phyloP scores from a whole-genome alignment of 2,888 invertebrate genomes.

The Hyles lineata region DNA sequence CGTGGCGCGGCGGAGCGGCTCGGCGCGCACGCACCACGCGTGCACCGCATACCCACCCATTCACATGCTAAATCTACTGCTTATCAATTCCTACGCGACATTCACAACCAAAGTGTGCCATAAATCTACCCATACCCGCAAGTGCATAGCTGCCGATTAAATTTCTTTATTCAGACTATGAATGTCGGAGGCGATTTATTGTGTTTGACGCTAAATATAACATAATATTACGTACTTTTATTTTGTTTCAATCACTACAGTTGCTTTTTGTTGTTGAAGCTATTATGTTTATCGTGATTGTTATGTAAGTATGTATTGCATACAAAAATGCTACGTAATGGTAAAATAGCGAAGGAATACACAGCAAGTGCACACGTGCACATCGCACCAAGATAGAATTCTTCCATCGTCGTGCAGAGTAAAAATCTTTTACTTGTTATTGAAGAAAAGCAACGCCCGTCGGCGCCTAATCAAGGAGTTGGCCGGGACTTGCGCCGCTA shows the following conservation, averaged over 20 bases:
- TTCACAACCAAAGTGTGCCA: conserved; percentile 54
- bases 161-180: conserved; percentile 49
- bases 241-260: no score
- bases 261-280: no score
- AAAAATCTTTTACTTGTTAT: conserved; percentile 80
- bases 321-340: not conserved
- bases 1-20: conserved; percentile 31
- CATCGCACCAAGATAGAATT: conserved; percentile 29
- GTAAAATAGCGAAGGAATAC: not conserved
- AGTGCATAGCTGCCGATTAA: conserved; percentile 44
- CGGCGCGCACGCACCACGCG: conserved; percentile 74
- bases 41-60: conserved; percentile 73
- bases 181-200: conserved; percentile 32
- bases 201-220: not conserved
- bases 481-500: conserved; percentile 80
- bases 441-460: conserved; percentile 77
- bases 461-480: conserved; percentile 84
- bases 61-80: conserved; percentile 77
- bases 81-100: conserved; percentile 62
- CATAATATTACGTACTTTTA: no score
- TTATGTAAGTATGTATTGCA: no score
- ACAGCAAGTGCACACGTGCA: conserved; percentile 36
- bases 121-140: conserved; percentile 56
- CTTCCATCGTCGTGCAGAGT: conserved; percentile 68
- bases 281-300: no score